Evolutionary conservation across 2,113 vertebrate species (phyloP).

Genomic region (Meleagris gallopavo): DNA sequence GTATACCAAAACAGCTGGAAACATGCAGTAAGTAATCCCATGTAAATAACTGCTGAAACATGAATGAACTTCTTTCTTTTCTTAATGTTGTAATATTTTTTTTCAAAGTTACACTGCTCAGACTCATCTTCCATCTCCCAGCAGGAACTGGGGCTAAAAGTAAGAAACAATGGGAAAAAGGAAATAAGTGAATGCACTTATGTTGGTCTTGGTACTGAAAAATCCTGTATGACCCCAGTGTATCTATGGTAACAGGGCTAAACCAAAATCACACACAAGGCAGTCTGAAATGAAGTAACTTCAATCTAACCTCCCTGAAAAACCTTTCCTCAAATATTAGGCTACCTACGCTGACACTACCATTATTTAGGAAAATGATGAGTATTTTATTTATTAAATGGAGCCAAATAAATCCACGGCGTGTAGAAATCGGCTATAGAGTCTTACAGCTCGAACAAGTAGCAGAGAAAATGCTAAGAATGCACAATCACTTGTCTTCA

Average conservation of each 20-base stretch:
- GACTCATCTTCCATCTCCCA: background rate
- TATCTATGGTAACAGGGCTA: background rate
- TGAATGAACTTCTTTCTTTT: background rate
- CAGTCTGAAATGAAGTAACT: background rate
- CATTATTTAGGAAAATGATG: accelerated
- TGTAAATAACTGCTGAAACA: background rate
- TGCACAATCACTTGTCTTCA: background rate
- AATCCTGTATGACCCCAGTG: background rate
- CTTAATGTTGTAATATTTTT: background rate
- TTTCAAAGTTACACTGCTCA: background rate
- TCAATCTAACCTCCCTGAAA: background rate
- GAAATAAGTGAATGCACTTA: background rate
- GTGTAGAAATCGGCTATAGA: background rate
- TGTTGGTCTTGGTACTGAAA: background rate
- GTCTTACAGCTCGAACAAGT: background rate
- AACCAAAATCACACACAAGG: background rate
- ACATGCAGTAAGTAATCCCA: background rate
- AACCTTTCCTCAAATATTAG: background rate
- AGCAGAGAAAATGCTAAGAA: background rate
- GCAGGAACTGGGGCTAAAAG: background rate
- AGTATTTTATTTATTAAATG: background rate
- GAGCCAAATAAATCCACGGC: background rate
- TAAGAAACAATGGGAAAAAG: background rate
- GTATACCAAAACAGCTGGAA: background rate
- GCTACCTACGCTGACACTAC: background rate